Percentiles rank a stretch among this genome's conserved stretches.
These are phyloP conservation scores for Thumatha senex DNA, from an alignment of 2,888 invertebrate genomes.

Conservation along the genomic window DNA sequence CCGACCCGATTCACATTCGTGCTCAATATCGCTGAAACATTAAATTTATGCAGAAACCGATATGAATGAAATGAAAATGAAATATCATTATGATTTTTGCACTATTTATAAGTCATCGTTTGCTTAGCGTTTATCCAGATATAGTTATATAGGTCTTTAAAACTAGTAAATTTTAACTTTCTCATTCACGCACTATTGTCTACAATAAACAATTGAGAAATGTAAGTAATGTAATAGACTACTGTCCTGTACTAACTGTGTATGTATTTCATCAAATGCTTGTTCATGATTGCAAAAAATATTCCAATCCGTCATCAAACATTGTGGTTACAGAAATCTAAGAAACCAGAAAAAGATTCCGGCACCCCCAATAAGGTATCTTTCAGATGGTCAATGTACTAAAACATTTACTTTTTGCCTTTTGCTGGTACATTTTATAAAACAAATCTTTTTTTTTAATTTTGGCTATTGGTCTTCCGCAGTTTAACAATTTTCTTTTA, in stretches of 20 bases:
- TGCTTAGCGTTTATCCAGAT: not conserved
- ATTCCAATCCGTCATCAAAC: conserved; percentile 38
- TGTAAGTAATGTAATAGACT: conserved; percentile 20
- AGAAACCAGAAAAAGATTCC: conserved; percentile 89
- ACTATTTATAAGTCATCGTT: no score
- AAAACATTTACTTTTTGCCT: conserved; percentile 25
- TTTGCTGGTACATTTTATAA: conserved; percentile 31
- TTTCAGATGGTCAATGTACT: conserved; percentile 52
- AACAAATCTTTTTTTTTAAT: conserved; percentile 41
- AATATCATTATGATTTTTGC: no score
- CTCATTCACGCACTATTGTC: not conserved
- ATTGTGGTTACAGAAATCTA: conserved; percentile 88
- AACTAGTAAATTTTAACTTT: not conserved
- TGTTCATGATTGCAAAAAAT: no score
- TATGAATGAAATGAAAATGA: no score
- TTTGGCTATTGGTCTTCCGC: conserved; percentile 38
- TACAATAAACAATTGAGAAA: conserved; percentile 4
- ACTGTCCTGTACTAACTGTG: conserved; percentile 3
- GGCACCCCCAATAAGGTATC: conserved; percentile 89
- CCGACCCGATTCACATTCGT: no score
- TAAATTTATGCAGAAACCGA: no score
- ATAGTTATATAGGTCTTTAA: not conserved
- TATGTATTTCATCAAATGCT: no score
- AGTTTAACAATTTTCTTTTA: conserved; percentile 42
- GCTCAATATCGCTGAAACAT: no score